Base-by-base conservation (phyloP, 2,888 invertebrate genomes). In the Branchipolynoe longqiensis region DNA sequence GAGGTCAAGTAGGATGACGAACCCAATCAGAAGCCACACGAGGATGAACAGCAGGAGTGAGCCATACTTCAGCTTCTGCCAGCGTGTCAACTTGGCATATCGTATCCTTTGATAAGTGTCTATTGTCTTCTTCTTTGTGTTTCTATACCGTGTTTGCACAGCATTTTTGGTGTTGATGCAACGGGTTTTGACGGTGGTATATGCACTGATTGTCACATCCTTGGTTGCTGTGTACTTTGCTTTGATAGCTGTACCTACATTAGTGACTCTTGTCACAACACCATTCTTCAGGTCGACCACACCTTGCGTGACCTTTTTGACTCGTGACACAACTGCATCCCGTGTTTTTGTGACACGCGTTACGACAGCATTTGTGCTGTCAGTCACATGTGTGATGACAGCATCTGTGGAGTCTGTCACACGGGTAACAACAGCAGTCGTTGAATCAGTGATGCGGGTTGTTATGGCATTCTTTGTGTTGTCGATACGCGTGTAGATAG, bases 21-120 rank as follows among this genome's bases (percentile, higher is more conserved):
- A 28, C 14, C 58, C 40, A 8, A 87, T 41, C 28, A 83, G 33
- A n/a, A 88, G 31, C 33, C 84, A 25, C 1, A 86, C 25, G 14
- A 86, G 36, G 25, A 82, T 56, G 6, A 88, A 18, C 38, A 82
- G 33, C 12, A 69, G 31, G 3, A 87, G 40, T n/a, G 62, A 22
- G 22, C 85, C 74, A 38, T 88, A 88, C 40, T 88, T 88, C 31
- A 87, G 54, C 69, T 88, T 88, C 84, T 88, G 85, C 58, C 82
- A 83, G 28, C 82, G 40, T 3, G 87, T 87, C 22, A 87, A 82
- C 58, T 88, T 87, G 0, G 84, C 78, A 3, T 88, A 58, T 28
- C 86, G 33, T 12, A 85, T 69, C 22, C 62, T 78, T 18, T 78
- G 56, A 59, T 88, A 88, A n/a, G 48, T 83, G 14, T 58, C 69